Base-by-base conservation (phyloP, 1,140 invertebrate species). In the Rhagoletis zephyria region DNA sequence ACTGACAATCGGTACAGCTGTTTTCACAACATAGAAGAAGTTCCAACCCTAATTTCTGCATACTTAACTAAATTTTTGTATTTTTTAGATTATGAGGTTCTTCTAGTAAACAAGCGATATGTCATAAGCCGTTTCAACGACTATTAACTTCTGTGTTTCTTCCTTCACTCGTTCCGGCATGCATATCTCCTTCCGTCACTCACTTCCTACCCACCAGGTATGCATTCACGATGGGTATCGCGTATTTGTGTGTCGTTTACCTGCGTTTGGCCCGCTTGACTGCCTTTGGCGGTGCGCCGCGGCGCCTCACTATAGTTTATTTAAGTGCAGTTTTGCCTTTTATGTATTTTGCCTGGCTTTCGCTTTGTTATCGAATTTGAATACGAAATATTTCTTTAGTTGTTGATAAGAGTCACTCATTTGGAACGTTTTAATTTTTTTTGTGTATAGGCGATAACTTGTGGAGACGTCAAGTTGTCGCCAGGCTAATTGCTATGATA, bases 301-400 rank as follows among this genome's bases (percentile, higher is more conserved):
- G 74, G 74, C 74, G 74, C 74, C 74, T 48, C 74, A 59, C 74
- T 81, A 81, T 81, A 56, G 74, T 81, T 81, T 48, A 56, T 59
- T 81, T 81, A 81, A 81, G 74, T 81, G 74, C 74, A 81, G 48
- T 81, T 81, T 81, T 81, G 74, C 74, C 74, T 81, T 81, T 81
- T 81, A 81, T 48, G 74, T 81, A n/a, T 81, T 56, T 51, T 81
- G 74, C 74, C 74, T 81, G 74, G 74, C 12, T 81, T 81, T 81
- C 74, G 74, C 74, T 81, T 81, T 81, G 74, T 81, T 81, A 81
- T 81, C 74, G 74, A 81, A 81, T 81, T 81, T 81, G 74, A 81
- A 81, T 81, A 81, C 74, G 74, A 81, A 81, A 81, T 81, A 81
- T 81, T 81, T 81, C 74, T 81, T 81, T 81, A 56, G 74, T 81